Conservation (phyloP, 2,797 vertebrate genomes). For the Poecile montanus region DNA sequence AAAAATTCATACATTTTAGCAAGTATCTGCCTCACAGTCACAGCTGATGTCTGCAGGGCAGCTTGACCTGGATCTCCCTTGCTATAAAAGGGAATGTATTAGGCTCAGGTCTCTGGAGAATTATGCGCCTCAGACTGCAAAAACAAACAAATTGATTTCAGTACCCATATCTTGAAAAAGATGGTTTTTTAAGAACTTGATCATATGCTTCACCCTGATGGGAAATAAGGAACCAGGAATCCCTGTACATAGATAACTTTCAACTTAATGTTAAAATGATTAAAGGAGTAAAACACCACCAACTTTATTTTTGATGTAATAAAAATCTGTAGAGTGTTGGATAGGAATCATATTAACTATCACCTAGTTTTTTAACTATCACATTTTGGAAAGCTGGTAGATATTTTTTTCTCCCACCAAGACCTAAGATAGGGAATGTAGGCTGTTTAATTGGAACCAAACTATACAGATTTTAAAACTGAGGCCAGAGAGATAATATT, state of each 20-base stretch:
- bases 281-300: not conserved
- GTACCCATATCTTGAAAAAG: not conserved
- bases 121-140: not conserved
- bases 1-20: conserved; percentile 34
- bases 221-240: not conserved
- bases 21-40: not conserved
- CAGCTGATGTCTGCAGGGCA: conserved; percentile 13
- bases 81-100: not conserved
- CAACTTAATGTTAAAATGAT: not conserved
- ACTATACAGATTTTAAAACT: not conserved
- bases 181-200: not conserved
- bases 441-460: not conserved
- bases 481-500: not conserved
- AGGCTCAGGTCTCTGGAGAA: not conserved
- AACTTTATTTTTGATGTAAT: not conserved
- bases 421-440: not conserved
- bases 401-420: not conserved
- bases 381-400: not conserved
- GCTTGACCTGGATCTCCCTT: not conserved
- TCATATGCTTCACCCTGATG: not conserved
- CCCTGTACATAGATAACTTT: not conserved
- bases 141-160: conserved; percentile 3
- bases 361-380: no score
- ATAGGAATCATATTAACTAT: not conserved
- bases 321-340: not conserved